Conservation (phyloP, 2,888 invertebrate species). For the Lysandra coridon region DNA sequence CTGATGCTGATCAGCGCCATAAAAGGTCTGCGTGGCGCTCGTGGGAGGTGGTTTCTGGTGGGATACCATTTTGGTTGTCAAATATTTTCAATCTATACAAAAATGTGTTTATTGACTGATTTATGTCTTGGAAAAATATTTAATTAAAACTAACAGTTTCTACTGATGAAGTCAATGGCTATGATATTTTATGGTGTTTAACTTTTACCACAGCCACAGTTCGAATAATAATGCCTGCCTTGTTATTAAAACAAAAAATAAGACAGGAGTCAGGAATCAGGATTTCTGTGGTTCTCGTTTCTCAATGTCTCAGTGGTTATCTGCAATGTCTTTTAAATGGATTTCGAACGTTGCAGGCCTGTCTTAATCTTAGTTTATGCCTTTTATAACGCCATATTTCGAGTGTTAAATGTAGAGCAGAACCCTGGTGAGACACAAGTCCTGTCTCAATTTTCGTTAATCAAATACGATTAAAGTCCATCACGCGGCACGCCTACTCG, state of each 20-base stretch:
- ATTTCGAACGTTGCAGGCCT: no score
- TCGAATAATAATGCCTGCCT: no score
- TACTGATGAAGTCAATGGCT: background rate
- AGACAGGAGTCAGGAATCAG: no score
- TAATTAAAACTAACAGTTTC: background rate
- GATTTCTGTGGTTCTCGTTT: no score
- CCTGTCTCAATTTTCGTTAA: background rate
- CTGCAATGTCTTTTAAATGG: no score
- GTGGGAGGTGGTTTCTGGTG: background rate
- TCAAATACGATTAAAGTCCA: background rate
- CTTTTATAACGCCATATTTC: no score
- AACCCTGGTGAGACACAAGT: no score
- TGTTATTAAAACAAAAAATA: no score
- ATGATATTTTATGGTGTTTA: background rate
- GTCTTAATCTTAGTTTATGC: no score
- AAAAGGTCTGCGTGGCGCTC: background rate
- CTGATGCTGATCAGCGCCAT: background rate
- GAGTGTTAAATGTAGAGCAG: no score
- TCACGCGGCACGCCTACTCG: background rate
- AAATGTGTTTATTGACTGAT: background rate
- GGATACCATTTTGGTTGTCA: background rate
- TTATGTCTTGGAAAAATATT: background rate
- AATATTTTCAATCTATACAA: background rate
- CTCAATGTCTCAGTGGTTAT: no score
- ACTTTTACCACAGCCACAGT: no score